phyloP scores from a whole-genome alignment of 2,888 invertebrate genomes.

The Hirtodrosophila histrioides region DNA sequence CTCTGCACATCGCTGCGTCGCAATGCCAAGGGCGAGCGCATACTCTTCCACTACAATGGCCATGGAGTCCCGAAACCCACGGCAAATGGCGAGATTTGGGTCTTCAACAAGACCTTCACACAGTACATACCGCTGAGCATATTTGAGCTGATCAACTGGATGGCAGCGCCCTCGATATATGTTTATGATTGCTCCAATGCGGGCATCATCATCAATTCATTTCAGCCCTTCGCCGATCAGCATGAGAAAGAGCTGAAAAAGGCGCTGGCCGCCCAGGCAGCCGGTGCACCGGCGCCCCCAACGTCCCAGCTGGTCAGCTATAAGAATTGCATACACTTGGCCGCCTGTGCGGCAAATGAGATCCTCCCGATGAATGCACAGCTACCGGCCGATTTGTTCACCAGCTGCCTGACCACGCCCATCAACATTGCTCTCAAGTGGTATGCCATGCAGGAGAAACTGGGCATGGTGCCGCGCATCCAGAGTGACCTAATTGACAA shows the following conservation, averaged over 20 bases:
- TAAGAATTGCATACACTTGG: conserved; percentile 97
- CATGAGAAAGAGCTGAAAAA: conserved; percentile 92
- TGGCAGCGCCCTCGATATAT: conserved; percentile 99
- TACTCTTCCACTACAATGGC: conserved; percentile 99
- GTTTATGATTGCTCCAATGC: conserved; percentile 99
- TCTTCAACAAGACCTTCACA: conserved; percentile 99
- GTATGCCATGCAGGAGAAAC: conserved; percentile 93
- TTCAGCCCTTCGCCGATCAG: conserved; percentile 94
- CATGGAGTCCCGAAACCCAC: conserved; percentile 99
- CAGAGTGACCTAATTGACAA: conserved; percentile 95
- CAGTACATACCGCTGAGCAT: conserved; percentile 99
- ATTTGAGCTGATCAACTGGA: conserved; percentile 99
- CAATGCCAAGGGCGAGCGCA: conserved; percentile 99
- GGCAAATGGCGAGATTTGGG: conserved; percentile 99
- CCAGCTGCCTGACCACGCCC: conserved; percentile 98
- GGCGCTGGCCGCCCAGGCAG: conserved; percentile 60
- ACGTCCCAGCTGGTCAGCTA: conserved; percentile 85
- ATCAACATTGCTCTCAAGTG: conserved; percentile 97
- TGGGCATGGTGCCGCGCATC: conserved; percentile 92
- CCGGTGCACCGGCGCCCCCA: conserved; percentile 13
- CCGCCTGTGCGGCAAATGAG: conserved; percentile 97
- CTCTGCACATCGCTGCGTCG: conserved; percentile 96
- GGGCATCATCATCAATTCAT: conserved; percentile 96
- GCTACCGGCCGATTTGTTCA: conserved; percentile 98
- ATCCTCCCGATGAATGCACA: conserved; percentile 98